A percentile compares a stretch with the other conserved stretches of the same genome.
phyloP scores from a whole-genome alignment of 2,888 invertebrate genomes.

The Heteromurus nitidus region DNA sequence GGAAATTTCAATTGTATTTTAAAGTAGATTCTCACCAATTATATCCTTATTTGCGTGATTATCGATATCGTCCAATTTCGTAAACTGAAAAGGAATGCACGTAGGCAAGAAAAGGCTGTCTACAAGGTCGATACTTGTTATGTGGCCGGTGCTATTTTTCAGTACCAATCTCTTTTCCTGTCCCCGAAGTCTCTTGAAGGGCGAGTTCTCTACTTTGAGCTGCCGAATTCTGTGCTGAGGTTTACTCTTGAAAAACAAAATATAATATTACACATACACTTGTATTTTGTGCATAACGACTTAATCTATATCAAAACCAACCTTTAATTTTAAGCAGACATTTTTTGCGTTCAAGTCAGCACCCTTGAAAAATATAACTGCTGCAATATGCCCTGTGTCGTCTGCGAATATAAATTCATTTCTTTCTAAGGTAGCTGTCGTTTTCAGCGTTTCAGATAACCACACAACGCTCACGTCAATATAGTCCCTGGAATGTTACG shows the following conservation, averaged over 20 bases:
- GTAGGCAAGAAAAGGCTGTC: neutral
- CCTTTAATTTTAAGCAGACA: neutral
- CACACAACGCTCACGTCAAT: neutral
- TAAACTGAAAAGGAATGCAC: neutral
- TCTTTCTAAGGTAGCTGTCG: neutral
- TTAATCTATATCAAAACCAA: neutral
- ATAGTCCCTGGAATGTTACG: neutral
- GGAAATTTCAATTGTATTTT: neutral
- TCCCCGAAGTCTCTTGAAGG: neutral
- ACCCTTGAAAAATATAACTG: neutral
- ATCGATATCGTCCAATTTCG: neutral
- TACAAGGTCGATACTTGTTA: neutral
- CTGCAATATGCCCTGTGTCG: neutral
- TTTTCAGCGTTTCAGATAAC: neutral
- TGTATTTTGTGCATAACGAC: neutral
- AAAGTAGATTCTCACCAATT: neutral
- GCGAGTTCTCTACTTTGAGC: neutral
- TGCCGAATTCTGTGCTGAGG: neutral
- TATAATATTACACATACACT: neutral
- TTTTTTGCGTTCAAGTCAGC: neutral
- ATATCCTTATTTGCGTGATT: neutral
- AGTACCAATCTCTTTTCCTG: neutral
- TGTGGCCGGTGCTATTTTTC: neutral
- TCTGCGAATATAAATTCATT: neutral
- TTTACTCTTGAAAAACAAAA: neutral